These are phyloP conservation scores for Macrotus californicus DNA, from an alignment of 2,113 vertebrate genomes.

Conservation along the genomic window DNA sequence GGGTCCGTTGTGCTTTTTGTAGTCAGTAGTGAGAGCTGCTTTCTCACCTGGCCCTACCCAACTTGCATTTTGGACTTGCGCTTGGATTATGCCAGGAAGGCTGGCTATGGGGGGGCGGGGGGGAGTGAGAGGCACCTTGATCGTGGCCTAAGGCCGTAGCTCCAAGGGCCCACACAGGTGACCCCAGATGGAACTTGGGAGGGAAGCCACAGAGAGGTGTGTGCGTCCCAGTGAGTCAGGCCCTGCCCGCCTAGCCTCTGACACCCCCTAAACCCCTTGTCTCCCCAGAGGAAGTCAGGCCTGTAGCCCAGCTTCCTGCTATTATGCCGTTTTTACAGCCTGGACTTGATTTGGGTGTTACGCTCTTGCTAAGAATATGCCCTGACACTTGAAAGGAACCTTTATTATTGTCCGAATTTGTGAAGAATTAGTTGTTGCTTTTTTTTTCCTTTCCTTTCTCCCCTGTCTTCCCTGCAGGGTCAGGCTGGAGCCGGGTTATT, in stretches of 20 bases:
- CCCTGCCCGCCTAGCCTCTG: slow-evolving; percentile 54
- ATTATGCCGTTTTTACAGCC: slow-evolving; percentile 86
- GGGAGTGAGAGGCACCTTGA: background rate
- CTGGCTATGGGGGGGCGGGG: background rate
- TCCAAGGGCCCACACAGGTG: background rate
- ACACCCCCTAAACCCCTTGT: slow-evolving; percentile 74
- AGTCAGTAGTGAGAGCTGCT: background rate
- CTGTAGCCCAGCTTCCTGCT: slow-evolving; percentile 84
- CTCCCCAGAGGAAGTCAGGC: slow-evolving; percentile 84
- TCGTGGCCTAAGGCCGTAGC: background rate
- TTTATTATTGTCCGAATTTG: slow-evolving; percentile 88
- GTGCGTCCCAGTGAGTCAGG: slow-evolving; percentile 2
- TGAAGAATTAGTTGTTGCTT: slow-evolving; percentile 81
- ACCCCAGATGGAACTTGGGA: background rate
- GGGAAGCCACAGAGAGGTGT: slow-evolving; percentile 56
- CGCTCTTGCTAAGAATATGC: slow-evolving; percentile 85
- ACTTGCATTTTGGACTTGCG: rapidly evolving
- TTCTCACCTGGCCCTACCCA: background rate
- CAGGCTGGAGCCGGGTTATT: slow-evolving; percentile 83
- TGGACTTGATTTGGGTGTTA: slow-evolving; percentile 86
- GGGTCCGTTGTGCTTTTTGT: rapidly evolving
- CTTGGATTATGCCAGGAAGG: background rate
- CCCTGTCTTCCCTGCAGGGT: slow-evolving; percentile 79
- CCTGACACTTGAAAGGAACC: slow-evolving; percentile 86
- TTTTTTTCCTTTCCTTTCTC: slow-evolving; percentile 48